Evolutionary conservation across 2,113 vertebrate genomes (phyloP), one percentile per base, ranked within the genome.

Genomic region (Campylomormyrus numenius): DNA sequence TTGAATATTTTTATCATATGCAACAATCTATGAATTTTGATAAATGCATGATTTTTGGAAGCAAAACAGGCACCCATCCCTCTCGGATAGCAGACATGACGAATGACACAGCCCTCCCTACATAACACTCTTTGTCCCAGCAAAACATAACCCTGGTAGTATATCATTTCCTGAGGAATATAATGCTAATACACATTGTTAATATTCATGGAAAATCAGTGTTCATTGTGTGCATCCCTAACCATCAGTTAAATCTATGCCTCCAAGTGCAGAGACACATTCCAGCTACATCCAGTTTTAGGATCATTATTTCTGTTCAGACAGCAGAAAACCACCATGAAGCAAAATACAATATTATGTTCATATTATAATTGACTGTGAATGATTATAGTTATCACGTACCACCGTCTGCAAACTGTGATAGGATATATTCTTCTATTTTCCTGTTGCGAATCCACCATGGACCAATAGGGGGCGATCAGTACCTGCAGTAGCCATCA

Each of bases 291-390:
- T 70, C 62, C 62, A 42, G 35, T 80, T 80, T 80, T 80, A 80
- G 35, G 13, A 80, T 80, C 74, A 80, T 80, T 35, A 80, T 80
- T 80, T 80, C 74, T 80, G 74, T 80, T 80, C 74, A 80, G 31
- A 80, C 35, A 80, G 74, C 74, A 35, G 74, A 39, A 35, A 39
- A 80, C 74, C 74, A 80, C 74, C 15, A 80, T 17, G 35, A 35
- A 39, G 74, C 17, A 42, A 80, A 80, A 42, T 80, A 19, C 15
- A 80, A 42, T 80, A 17, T 80, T 80, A 42, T 80, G 74, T 80
- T 35, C 35, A 42, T 80, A 80, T 80, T 80, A 80, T 80, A 80
- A 80, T 42, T 42, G 35, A 80, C 74, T 42, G 74, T 80, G 74
- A 80, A 42, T 80, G 74, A 80, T 42, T 42, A 42, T 42, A 80